Evolutionary conservation across 2,888 invertebrate species (phyloP).

Genomic region (Drosophila macrospina): DNA sequence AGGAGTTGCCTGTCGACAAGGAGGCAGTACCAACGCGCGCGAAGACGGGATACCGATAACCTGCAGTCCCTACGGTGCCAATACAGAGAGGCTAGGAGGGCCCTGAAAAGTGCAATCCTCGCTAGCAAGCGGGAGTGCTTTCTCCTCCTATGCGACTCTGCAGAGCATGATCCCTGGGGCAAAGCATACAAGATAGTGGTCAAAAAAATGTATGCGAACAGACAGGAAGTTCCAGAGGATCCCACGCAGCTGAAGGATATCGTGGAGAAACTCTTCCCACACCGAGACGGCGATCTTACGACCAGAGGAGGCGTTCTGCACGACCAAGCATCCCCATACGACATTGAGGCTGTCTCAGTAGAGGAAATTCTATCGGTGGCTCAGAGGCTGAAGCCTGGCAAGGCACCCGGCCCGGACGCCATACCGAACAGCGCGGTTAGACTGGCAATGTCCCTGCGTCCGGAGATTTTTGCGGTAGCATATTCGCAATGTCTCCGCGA

Average conservation of each 20-base stretch:
- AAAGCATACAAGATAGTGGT: not conserved
- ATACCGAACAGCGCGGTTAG: no score
- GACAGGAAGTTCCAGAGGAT: not conserved
- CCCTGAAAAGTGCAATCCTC: not conserved
- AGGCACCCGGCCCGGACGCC: no score
- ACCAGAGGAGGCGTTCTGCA: not conserved
- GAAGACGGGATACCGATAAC: not conserved
- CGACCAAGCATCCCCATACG: no score
- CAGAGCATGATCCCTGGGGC: not conserved
- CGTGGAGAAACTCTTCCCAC: not conserved
- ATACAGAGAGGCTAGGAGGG: not conserved
- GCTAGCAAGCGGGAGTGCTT: not conserved
- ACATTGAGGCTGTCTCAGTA: not conserved
- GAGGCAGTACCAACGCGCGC: no score
- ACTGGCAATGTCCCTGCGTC: no score
- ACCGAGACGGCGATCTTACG: not conserved
- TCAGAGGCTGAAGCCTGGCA: not conserved
- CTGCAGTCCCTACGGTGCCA: no score
- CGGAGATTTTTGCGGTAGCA: no score
- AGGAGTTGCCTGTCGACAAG: not conserved
- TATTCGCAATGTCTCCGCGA: no score
- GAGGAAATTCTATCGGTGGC: not conserved
- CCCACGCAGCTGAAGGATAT: not conserved
- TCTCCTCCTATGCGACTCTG: not conserved
- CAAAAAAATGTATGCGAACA: not conserved